phyloP scores from a whole-genome alignment of 2,113 vertebrate genomes.

The Gallinago jamesoni region DNA sequence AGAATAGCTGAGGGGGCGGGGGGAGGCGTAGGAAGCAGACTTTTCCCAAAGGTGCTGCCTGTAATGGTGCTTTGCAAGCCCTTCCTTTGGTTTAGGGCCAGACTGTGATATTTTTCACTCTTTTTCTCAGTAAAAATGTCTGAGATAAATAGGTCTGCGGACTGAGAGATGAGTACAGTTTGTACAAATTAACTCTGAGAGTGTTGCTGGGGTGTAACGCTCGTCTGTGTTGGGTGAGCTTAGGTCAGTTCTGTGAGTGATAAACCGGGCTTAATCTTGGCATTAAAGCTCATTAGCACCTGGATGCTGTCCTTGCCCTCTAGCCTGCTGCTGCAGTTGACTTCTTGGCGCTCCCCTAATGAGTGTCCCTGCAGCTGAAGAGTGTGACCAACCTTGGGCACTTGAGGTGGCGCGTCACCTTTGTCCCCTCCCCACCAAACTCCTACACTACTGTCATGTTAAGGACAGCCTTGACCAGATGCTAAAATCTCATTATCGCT shows the following conservation, averaged over 20 bases:
- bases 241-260: background rate
- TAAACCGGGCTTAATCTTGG: background rate
- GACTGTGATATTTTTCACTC: background rate
- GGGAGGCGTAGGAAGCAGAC: background rate
- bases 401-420: background rate
- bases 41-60: background rate
- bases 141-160: background rate
- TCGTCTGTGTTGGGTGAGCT: background rate
- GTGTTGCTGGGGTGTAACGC: background rate
- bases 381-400: background rate
- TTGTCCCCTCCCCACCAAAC: background rate
- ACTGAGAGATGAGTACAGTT: background rate
- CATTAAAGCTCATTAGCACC: background rate
- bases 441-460: background rate
- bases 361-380: background rate
- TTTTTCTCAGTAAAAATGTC: background rate
- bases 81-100: background rate
- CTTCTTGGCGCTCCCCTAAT: background rate
- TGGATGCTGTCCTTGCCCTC: background rate
- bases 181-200: background rate
- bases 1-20: background rate
- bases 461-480: background rate
- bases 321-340: background rate
- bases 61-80: background rate
- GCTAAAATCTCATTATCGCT: background rate